Conservation (phyloP, 2,888 invertebrate species). For the Apamea anceps region DNA sequence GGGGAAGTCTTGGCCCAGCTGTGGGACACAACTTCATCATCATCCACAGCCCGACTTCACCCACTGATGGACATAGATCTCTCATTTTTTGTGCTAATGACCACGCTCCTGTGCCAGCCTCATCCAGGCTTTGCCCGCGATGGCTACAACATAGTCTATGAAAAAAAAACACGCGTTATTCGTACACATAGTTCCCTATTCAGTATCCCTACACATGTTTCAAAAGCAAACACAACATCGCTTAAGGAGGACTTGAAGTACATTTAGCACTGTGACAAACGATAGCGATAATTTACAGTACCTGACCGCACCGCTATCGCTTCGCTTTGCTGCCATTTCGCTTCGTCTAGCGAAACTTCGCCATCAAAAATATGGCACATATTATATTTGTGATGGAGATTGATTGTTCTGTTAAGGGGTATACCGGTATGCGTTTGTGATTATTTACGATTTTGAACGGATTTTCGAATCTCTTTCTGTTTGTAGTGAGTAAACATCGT, state of each 20-base stretch:
- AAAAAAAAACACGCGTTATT: background rate
- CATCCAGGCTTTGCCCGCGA: too few relatives aligned
- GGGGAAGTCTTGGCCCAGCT: too few relatives aligned
- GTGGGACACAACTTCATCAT: too few relatives aligned
- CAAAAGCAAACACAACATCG: conserved; percentile 15
- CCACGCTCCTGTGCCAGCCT: too few relatives aligned
- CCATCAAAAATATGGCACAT: conserved; percentile 71
- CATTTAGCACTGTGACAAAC: conserved; percentile 39
- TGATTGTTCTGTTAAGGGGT: conserved; percentile 74
- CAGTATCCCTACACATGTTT: background rate
- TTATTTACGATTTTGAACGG: background rate
- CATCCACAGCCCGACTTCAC: too few relatives aligned
- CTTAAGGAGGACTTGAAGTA: conserved; percentile 2
- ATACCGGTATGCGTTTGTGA: conserved; percentile 8
- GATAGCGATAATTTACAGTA: conserved; percentile 50
- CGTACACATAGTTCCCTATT: background rate
- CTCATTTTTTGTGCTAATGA: too few relatives aligned
- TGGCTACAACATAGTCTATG: too few relatives aligned
- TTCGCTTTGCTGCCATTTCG: conserved; percentile 29
- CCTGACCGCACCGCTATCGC: conserved; percentile 47
- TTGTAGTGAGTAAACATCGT: too few relatives aligned
- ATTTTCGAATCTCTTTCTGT: background rate
- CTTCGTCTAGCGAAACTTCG: conserved; percentile 39
- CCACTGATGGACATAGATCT: too few relatives aligned
- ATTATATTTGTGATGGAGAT: conserved; percentile 75